These are phyloP conservation scores for Remorina albescens DNA, from an alignment of 2,797 vertebrate species.

Conservation along the genomic window DNA sequence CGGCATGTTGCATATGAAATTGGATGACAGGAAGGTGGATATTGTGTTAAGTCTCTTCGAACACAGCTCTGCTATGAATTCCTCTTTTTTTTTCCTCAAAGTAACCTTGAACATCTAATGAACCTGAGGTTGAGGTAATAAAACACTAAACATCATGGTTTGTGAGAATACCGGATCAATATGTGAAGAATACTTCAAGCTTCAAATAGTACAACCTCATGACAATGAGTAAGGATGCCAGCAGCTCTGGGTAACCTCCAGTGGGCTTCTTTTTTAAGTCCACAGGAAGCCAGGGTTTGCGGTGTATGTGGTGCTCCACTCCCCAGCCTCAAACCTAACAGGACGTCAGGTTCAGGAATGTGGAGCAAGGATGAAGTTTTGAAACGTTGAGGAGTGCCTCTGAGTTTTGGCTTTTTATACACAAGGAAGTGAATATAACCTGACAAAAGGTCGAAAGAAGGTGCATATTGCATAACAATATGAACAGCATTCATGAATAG, in stretches of 20 bases:
- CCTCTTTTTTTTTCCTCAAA: conserved; percentile 30
- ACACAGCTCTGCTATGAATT: conserved; percentile 26
- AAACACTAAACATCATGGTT: background rate
- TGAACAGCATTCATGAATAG: background rate
- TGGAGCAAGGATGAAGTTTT: conserved; percentile 76
- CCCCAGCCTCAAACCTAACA: conserved; percentile 71
- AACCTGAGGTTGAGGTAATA: too few species aligned
- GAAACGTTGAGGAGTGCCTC: conserved; percentile 60
- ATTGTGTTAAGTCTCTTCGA: conserved; percentile 31
- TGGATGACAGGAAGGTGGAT: conserved; percentile 45
- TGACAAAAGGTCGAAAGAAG: conserved; percentile 4
- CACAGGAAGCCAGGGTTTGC: conserved; percentile 75
- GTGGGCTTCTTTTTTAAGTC: conserved; percentile 51
- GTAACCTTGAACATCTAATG: conserved; percentile 37
- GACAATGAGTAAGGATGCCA: conserved; percentile 55
- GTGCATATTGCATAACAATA: conserved; percentile 27
- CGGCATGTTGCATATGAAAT: conserved; percentile 41
- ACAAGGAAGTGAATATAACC: conserved; percentile 37
- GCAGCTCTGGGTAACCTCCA: conserved; percentile 39
- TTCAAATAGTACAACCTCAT: conserved; percentile 51
- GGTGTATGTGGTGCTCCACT: conserved; percentile 71
- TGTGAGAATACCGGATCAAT: conserved; percentile 1
- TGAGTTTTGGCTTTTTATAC: conserved; percentile 43
- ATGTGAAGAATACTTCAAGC: conserved; percentile 7
- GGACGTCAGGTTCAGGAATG: conserved; percentile 79